Percentiles rank a stretch among this genome's conserved stretches.
Conservation (phyloP, 2,113 vertebrate genomes). For the Planiliza haematocheilus region DNA sequence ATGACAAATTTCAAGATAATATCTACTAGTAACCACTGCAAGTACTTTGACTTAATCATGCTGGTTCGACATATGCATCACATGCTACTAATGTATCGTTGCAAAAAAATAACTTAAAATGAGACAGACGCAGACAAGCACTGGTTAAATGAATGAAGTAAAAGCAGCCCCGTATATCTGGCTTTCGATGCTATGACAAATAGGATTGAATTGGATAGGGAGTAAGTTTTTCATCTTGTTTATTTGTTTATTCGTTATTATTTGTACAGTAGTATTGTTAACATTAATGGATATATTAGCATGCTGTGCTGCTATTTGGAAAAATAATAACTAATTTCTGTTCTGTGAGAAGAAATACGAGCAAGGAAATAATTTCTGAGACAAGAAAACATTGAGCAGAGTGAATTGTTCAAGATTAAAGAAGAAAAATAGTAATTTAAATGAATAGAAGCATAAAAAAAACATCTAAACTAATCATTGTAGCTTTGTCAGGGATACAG, state of each 20-base stretch:
- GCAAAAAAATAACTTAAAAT: not conserved
- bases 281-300: no score
- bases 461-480: not conserved
- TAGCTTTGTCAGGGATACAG: slow-evolving; percentile 25
- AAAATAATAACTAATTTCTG: no score
- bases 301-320: no score
- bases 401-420: not conserved
- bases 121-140: not conserved
- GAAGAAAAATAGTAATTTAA: no score
- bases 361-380: not conserved
- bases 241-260: no score
- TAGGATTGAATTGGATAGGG: no score
- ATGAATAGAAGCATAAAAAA: not conserved
- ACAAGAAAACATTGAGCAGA: not conserved
- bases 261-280: no score
- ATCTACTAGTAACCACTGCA: not conserved
- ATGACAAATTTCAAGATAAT: no score
- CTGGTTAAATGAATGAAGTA: not conserved
- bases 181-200: no score
- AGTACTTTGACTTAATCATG: no score
- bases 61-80: not conserved
- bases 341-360: not conserved
- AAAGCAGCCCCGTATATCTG: no score
- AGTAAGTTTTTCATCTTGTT: no score
- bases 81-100: not conserved